Percentiles rank a stretch among this genome's conserved stretches.
Evolutionary conservation across 2,113 vertebrate species (phyloP).

Genomic region (Ardeotis arabs): DNA sequence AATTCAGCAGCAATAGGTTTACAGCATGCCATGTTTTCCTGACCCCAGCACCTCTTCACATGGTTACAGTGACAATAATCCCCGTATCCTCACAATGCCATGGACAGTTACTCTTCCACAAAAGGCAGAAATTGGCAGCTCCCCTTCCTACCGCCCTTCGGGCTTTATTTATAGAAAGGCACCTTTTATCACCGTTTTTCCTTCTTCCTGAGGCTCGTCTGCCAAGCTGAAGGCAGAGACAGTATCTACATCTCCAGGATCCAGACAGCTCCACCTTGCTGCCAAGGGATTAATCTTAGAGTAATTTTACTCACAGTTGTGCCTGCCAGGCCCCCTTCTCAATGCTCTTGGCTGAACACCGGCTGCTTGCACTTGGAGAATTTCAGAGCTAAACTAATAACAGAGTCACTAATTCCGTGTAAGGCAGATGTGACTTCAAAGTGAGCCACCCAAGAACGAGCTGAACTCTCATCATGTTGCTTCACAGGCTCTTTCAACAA

Average conservation of each 20-base stretch:
- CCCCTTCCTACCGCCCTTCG: background rate
- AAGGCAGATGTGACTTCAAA: background rate
- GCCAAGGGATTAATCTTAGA: background rate
- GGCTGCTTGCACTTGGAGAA: background rate
- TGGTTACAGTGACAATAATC: fast-evolving
- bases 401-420: background rate
- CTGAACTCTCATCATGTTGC: background rate
- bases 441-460: background rate
- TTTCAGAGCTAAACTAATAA: background rate
- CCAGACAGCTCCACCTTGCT: background rate
- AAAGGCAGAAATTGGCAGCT: background rate
- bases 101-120: background rate
- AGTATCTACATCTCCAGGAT: background rate
- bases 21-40: background rate
- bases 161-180: background rate
- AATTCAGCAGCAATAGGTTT: background rate
- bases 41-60: background rate
- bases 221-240: background rate
- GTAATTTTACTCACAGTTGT: background rate
- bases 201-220: background rate
- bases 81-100: background rate
- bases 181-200: background rate
- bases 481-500: background rate
- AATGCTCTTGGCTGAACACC: background rate
- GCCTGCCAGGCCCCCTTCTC: constrained; percentile 5